Base-by-base conservation (phyloP, 2,888 invertebrate genomes). In the Micoletzkya japonica region DNA sequence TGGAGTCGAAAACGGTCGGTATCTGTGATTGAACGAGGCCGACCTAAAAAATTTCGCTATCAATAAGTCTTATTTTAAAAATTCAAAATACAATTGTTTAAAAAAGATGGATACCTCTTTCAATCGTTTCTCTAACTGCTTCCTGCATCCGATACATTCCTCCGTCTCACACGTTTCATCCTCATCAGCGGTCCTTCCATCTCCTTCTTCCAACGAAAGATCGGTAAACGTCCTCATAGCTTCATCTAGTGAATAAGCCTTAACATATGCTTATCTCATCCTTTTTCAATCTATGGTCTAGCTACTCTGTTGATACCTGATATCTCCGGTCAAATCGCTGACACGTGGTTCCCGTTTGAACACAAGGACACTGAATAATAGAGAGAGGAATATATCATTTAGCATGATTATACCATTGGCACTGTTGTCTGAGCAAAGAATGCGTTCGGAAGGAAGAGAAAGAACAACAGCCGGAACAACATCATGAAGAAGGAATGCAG, bases 291-390 rank as follows among this genome's bases (percentile, higher is more conserved):
- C 2, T n/a, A 28, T 10, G n/a, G 14, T 28, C 14, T 30, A 56
- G 26, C 14, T 30, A 56, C 56, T 24, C 52, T 30, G 7, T 20
- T 50, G 10, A 50, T n/a, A 63, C 63, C 24, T 63, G 63, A 14
- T 50, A 63, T 63, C 63, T 28, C 30, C 63, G 44, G 34, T 63
- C 63, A 34, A 63, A 63, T 20, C 50, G 44, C 34, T 63, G 63
- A 26, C 63, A 63, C 2, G 10, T 3, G 1, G 32, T 26, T 17
- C 50, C 17, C 30, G 63, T 63, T 50, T 63, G 63, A 32, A 63
- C 50, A 28, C 63, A 63, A 4, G 63, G 63, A 50, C 63, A 63
- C 63, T 63, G 63, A 6, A 63, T 32, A 4, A 6, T 26, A 10
- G 36, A 36, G 6, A 4, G 0, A 24, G 26, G 0, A 32, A 6